phyloP scores from a whole-genome alignment of 2,113 vertebrate species.

The Rousettus leschenaultii region DNA sequence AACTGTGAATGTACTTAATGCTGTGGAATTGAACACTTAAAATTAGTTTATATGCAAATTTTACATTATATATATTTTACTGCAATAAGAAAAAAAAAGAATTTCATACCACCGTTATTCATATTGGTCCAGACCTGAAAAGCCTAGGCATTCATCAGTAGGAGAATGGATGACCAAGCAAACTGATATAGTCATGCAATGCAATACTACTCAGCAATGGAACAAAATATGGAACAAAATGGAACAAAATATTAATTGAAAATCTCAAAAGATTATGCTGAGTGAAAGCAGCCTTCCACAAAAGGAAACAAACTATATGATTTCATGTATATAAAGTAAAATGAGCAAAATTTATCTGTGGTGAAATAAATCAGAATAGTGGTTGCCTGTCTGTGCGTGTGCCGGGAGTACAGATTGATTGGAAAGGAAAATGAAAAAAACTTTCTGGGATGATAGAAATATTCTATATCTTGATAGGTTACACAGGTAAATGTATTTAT shows the following conservation, averaged over 20 bases:
- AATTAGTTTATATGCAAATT: background rate
- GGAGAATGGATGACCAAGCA: background rate
- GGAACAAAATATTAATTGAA: background rate
- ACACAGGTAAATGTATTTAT: background rate
- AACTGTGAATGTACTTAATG: background rate
- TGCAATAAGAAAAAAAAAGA: background rate
- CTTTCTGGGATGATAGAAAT: background rate
- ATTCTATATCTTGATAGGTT: background rate
- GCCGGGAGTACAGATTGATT: background rate
- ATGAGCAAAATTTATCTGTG: background rate
- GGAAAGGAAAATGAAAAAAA: background rate
- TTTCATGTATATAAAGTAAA: background rate
- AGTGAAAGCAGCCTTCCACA: constrained; percentile 24
- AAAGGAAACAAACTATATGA: background rate
- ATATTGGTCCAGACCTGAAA: background rate
- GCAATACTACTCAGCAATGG: background rate
- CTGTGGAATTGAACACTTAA: background rate
- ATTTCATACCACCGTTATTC: background rate
- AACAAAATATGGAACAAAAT: background rate
- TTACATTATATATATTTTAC: background rate
- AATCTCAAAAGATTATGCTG: background rate
- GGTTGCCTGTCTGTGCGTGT: background rate
- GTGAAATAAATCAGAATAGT: constrained; percentile 2
- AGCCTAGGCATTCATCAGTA: background rate
- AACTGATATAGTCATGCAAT: background rate